A percentile compares a stretch with the other conserved stretches of the same genome.
phyloP scores from a whole-genome alignment of 1,140 invertebrate genomes.

The Ruditapes philippinarum region DNA sequence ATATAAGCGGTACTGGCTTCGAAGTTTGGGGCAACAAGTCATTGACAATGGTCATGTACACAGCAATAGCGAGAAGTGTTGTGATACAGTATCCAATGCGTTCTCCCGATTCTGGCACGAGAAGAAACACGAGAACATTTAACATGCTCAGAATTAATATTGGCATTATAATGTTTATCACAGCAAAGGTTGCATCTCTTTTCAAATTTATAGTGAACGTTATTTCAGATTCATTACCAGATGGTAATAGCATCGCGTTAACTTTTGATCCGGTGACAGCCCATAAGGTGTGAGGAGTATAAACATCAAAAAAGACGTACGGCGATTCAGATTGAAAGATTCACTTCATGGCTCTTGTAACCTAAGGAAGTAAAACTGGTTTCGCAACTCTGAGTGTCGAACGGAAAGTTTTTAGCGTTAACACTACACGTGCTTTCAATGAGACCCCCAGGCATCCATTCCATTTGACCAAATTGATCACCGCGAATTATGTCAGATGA shows the following conservation, averaged over 20 bases:
- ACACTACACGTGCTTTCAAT: conserved; percentile 92
- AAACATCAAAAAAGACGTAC: not conserved
- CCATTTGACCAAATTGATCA: not conserved
- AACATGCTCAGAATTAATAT: conserved; percentile 89
- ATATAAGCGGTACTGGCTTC: conserved; percentile 87
- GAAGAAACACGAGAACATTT: conserved; percentile 88
- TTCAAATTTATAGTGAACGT: conserved; percentile 59
- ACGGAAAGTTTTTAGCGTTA: conserved; percentile 99
- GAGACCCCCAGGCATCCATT: not conserved
- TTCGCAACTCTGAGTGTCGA: conserved; percentile 97
- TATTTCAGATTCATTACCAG: not conserved
- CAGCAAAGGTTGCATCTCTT: conserved; percentile 84
- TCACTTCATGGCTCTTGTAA: conserved; percentile 40
- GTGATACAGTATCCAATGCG: conserved; percentile 89
- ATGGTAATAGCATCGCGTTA: not conserved
- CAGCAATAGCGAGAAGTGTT: conserved; percentile 88
- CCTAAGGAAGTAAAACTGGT: conserved; percentile 99
- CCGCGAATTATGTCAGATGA: not conserved
- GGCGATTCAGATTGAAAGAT: not conserved
- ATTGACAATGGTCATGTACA: conserved; percentile 89
- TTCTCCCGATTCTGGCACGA: conserved; percentile 89
- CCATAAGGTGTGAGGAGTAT: conserved; percentile 15
- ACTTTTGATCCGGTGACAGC: not conserved
- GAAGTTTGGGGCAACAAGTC: conserved; percentile 89
- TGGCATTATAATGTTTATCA: conserved; percentile 88